Conservation (phyloP, 2,797 vertebrate species). For the Sciurus vulgaris region DNA sequence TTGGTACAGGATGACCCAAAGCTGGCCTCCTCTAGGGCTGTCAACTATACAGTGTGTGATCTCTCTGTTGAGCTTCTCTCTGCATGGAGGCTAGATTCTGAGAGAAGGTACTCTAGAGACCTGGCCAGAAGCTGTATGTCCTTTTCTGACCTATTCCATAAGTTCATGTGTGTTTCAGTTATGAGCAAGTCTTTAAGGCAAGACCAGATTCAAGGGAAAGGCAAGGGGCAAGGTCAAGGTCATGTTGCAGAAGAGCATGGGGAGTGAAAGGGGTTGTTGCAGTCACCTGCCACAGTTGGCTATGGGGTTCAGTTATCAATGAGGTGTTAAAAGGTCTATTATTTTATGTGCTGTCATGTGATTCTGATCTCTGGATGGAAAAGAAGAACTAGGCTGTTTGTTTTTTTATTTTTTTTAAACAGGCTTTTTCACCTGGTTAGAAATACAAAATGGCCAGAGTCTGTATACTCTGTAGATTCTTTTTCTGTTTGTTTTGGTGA, state of each 20-base stretch:
- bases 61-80: not conserved
- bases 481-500: conserved; percentile 31
- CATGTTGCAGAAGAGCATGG: not conserved
- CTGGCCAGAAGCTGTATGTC: not conserved
- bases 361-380: conserved; percentile 34
- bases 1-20: not conserved
- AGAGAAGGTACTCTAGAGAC: not conserved
- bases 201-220: not conserved
- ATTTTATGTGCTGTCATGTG: not conserved
- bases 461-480: not conserved
- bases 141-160: not conserved
- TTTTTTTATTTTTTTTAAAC: not conserved
- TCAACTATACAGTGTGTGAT: not conserved
- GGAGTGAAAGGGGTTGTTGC: no score
- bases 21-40: not conserved
- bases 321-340: not conserved
- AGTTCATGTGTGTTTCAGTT: not conserved
- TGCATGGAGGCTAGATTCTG: not conserved
- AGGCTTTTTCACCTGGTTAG: not conserved
- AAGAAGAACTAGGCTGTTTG: not conserved
- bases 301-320: not conserved
- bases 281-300: not conserved
- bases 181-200: not conserved
- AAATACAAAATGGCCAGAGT: conserved; percentile 16
- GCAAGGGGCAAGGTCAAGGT: not conserved